Base-by-base conservation (phyloP, 1,140 invertebrate genomes). In the Ips typographus region DNA sequence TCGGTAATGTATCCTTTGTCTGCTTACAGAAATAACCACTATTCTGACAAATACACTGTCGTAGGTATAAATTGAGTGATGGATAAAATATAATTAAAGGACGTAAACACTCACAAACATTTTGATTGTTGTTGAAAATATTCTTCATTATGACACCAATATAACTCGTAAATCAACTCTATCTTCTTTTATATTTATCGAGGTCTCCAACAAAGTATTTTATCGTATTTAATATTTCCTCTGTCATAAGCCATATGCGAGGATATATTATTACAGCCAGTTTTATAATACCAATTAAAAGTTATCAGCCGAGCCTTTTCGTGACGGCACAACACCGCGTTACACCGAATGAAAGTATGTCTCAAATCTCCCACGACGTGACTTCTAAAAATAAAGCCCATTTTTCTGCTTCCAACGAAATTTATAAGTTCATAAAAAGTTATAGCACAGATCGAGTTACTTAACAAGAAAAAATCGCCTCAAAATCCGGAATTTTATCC, bases 281-380 rank as follows among this genome's bases (percentile, higher is more conserved):
- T 68, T 68, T 68, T 68, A 68, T 68, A 68, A 68, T 68, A 60
- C 57, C 65, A 68, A 68, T 68, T 68, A 68, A 68, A 60, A 68
- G 65, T 68, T 68, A 68, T 68, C 65, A 68, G 65, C 60, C 40
- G 58, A 40, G 64, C 53, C 53, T 66, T 58, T 66, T 52, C 47
- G 43, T 59, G 47, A 59, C 65, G 56, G 44, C 57, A 68, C 53
- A 53, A 68, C 59, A 65, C n/a, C 40, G 8, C 42, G 40, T 65
- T 65, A 56, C 39, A 37, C 22, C 59, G 44, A 4, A 60, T 60
- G 57, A 57, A 36, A 60, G 65, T 38, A 42, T 22, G 22, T 39
- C 38, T 42, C 55, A 52, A 68, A 68, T 68, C 65, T 68, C 65
- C 65, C 65, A 53, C 65, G 65, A 68, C 65, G 65, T 68, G 65